Evolutionary conservation across 1,140 invertebrate species (phyloP).

Genomic region (Sweltsa coloradensis): DNA sequence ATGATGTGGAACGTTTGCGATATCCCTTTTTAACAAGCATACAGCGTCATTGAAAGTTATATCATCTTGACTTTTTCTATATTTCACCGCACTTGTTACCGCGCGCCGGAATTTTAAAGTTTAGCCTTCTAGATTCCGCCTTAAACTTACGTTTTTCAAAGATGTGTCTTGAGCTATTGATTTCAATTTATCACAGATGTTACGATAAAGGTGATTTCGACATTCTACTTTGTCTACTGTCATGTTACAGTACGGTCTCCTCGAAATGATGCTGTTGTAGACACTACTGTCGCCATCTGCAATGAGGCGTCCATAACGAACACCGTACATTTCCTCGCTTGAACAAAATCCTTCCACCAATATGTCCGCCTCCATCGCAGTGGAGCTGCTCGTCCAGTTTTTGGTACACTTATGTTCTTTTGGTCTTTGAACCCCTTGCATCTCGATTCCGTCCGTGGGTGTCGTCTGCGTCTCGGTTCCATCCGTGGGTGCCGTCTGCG

Average conservation of each 20-base stretch:
- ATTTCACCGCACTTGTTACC: slow-evolving; percentile 13
- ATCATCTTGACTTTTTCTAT: slow-evolving; percentile 9
- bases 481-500: no score
- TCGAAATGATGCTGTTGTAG: slow-evolving; percentile 22
- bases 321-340: slow-evolving; percentile 24
- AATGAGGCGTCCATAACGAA: slow-evolving; percentile 28
- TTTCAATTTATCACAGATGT: slow-evolving; percentile 20
- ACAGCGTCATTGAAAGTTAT: not conserved
- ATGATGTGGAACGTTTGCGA: slow-evolving; percentile 21
- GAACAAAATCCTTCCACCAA: slow-evolving; percentile 28
- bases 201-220: slow-evolving; percentile 24
- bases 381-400: slow-evolving; percentile 24
- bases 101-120: slow-evolving; percentile 13
- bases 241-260: slow-evolving; percentile 20
- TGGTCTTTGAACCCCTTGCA: no score
- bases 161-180: not conserved
- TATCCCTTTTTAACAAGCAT: slow-evolving; percentile 19
- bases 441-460: no score
- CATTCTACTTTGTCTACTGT: slow-evolving; percentile 28
- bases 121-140: slow-evolving; percentile 13
- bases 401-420: slow-evolving; percentile 23
- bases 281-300: slow-evolving; percentile 32
- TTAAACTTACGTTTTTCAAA: not conserved
- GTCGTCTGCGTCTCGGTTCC: no score
- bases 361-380: slow-evolving; percentile 28